These are phyloP conservation scores for Liposcelis brunnea DNA, from an alignment of 2,888 invertebrate genomes.

Conservation along the genomic window DNA sequence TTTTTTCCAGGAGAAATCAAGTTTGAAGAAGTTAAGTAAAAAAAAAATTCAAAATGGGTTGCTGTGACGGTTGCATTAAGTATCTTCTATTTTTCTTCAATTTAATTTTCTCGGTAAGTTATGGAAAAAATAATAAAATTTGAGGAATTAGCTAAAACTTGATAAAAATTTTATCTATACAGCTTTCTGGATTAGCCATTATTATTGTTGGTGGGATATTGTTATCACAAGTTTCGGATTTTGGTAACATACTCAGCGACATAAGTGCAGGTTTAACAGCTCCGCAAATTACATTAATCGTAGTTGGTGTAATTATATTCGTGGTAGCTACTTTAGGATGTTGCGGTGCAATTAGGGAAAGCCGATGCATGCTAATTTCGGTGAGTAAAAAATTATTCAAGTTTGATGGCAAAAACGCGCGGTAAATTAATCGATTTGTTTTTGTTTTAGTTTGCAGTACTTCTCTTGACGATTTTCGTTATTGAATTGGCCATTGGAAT, in stretches of 20 bases:
- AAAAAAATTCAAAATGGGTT: not conserved
- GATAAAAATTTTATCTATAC: too few relatives aligned
- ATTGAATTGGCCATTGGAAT: conserved; percentile 72
- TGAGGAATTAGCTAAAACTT: not conserved
- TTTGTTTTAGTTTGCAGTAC: conserved; percentile 47
- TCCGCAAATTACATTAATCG: conserved; percentile 69
- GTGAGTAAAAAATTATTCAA: conserved; percentile 44
- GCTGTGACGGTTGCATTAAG: conserved; percentile 34
- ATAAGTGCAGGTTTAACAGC: conserved; percentile 66
- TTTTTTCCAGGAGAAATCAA: too few relatives aligned
- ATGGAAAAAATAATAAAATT: not conserved
- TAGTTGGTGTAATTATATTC: conserved; percentile 76
- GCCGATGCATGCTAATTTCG: conserved; percentile 86
- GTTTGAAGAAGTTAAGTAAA: too few relatives aligned
- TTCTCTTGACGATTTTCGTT: conserved; percentile 62
- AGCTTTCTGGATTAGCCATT: conserved; percentile 80
- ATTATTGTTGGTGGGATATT: conserved; percentile 67
- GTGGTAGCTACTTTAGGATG: conserved; percentile 91
- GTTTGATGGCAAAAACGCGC: too few relatives aligned
- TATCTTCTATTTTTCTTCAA: conserved; percentile 59
- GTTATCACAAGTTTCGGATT: conserved; percentile 28
- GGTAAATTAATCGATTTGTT: too few relatives aligned
- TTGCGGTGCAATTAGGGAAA: conserved; percentile 90
- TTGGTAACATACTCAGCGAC: conserved; percentile 61
- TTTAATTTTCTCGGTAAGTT: conserved; percentile 57